These are phyloP conservation scores for Drosophila arawakana DNA, from an alignment of 1,140 invertebrate genomes.

Conservation along the genomic window DNA sequence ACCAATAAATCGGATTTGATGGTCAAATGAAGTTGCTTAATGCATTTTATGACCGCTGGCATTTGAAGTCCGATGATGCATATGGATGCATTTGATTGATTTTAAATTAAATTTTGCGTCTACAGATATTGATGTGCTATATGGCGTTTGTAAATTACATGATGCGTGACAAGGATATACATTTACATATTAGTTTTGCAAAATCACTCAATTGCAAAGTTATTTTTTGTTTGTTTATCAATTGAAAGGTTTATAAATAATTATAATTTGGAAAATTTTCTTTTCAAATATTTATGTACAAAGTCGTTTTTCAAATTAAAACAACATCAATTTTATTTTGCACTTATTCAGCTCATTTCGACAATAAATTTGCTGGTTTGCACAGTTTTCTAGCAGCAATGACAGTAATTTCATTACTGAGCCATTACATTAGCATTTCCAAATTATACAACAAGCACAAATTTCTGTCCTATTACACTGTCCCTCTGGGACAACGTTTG, in stretches of 20 bases:
- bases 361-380: neutral
- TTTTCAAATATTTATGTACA: too few species aligned
- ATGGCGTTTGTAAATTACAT: neutral
- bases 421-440: conserved; percentile 71
- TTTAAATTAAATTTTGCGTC: conserved; percentile 65
- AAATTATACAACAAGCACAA: conserved; percentile 45
- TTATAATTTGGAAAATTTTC: too few species aligned
- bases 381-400: conserved; percentile 37
- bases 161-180: too few species aligned
- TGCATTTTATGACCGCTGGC: conserved; percentile 63
- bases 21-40: conserved; percentile 52
- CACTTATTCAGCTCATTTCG: neutral
- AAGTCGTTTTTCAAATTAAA: too few species aligned
- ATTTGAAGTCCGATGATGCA: conserved; percentile 57
- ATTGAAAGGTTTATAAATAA: too few species aligned
- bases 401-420: conserved; percentile 63
- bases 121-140: conserved; percentile 36
- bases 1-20: conserved; percentile 32
- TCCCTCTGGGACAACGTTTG: conserved; percentile 55
- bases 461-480: conserved; percentile 7
- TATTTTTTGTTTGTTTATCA: too few species aligned
- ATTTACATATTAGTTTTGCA: too few species aligned
- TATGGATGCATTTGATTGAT: conserved; percentile 72
- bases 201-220: too few species aligned
- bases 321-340: too few species aligned